Percentiles rank a stretch among this genome's conserved stretches.
Conservation (phyloP, 1,140 invertebrate genomes). For the Heliconius congener region DNA sequence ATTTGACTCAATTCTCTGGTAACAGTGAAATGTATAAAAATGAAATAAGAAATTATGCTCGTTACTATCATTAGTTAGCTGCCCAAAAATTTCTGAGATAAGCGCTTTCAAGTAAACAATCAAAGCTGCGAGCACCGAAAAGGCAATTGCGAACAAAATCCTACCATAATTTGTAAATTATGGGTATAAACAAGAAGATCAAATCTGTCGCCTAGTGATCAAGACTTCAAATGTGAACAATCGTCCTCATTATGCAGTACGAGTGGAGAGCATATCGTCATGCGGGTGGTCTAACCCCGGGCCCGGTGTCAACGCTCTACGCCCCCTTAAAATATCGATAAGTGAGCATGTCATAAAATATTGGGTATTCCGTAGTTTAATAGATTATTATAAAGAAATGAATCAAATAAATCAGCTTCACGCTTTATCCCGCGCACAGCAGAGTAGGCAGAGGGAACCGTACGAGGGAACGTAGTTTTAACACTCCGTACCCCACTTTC, state of each 20-base stretch:
- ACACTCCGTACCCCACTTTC: too few relatives aligned
- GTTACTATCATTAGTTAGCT: too few relatives aligned
- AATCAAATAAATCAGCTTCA: too few relatives aligned
- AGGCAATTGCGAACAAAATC: background rate
- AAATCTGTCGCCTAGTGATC: constrained; percentile 5
- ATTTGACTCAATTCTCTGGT: too few relatives aligned
- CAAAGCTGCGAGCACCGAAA: background rate
- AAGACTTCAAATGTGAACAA: constrained; percentile 16
- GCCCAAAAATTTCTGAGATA: too few relatives aligned
- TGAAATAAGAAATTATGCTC: too few relatives aligned
- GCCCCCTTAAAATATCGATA: constrained; percentile 30
- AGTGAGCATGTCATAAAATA: background rate
- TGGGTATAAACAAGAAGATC: background rate
- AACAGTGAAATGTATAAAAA: too few relatives aligned
- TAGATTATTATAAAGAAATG: background rate
- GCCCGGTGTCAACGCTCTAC: constrained; percentile 41
- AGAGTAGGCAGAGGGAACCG: background rate
- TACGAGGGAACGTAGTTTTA: background rate
- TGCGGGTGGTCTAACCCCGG: constrained; percentile 28
- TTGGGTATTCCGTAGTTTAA: background rate
- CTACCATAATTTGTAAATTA: background rate
- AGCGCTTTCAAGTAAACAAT: too few relatives aligned
- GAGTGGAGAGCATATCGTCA: constrained; percentile 18
- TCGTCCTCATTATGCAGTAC: constrained; percentile 16
- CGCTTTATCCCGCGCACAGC: too few relatives aligned